These are phyloP conservation scores for Mastacembelus armatus DNA, from an alignment of 2,797 vertebrate species.

Conservation along the genomic window DNA sequence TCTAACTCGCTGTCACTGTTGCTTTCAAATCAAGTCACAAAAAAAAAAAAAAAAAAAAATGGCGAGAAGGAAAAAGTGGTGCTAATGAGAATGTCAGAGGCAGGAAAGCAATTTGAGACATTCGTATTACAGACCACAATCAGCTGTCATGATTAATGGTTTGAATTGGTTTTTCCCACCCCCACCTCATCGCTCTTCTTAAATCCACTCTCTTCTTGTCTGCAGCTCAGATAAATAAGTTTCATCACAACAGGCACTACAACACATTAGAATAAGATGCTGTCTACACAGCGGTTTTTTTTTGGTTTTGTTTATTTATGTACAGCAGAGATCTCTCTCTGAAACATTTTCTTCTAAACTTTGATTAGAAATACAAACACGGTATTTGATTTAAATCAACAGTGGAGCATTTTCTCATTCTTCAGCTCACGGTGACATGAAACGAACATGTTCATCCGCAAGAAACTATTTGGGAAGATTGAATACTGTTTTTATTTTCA, in stretches of 20 bases:
- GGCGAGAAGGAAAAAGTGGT: conserved; percentile 10
- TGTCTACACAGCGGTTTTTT: too few species aligned
- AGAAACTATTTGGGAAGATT: too few species aligned
- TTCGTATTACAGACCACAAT: conserved; percentile 35
- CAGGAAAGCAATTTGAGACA: conserved; percentile 58
- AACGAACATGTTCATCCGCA: neutral
- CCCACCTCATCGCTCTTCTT: conserved; percentile 32
- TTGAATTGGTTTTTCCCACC: conserved; percentile 49
- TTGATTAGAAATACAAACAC: neutral
- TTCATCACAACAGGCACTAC: conserved; percentile 15
- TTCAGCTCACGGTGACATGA: too few species aligned
- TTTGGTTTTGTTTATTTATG: neutral
- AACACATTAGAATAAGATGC: neutral
- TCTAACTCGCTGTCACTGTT: neutral
- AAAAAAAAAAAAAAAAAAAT: neutral
- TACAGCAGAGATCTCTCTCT: neutral
- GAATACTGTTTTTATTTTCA: neutral
- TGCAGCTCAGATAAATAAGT: conserved; percentile 35
- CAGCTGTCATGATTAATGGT: conserved; percentile 65
- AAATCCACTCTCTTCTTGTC: conserved; percentile 10
- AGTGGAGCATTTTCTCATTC: neutral
- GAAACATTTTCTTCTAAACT: neutral
- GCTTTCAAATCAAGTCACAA: conserved; percentile 42
- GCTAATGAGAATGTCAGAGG: conserved; percentile 64
- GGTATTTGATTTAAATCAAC: neutral